Evolutionary conservation across 2,113 vertebrate genomes (phyloP), one percentile per base, ranked within the genome.

Genomic region (Ailurus styani): DNA sequence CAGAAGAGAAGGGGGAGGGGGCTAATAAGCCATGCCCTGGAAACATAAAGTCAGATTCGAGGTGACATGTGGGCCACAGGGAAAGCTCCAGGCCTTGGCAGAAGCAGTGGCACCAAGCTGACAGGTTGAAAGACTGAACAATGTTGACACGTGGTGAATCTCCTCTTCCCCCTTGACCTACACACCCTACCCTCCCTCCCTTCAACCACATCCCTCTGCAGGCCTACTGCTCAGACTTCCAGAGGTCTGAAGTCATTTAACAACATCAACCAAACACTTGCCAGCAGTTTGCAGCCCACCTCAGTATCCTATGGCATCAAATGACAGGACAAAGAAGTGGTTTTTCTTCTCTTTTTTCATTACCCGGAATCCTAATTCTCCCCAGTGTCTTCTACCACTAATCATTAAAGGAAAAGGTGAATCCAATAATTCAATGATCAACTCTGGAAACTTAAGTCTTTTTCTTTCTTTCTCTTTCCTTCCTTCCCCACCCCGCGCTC

Each of bases 61-160:
- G 97, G 95, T 98, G 99, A 98, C 98, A 97, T 89, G 62, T 96
- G 98, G 96, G 97, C 98, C 98, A 97, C 91, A 78, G 98, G 98
- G 97, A 97, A 97, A 97, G 97, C 98, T 97, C 87, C 89, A 73
- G 98, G 97, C 96, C 96, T 93, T 82, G 97, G 96, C 89, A 94
- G 84, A 97, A 92, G 95, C 89, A 84, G 96, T 60, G 93, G 92
- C 97, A 96, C 93, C 79, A 94, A 90, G 95, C 96, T 97, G 98
- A 98, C 98, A 97, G 83, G 90, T 79, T 86, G 92, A 93, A 91
- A 96, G 98, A 87, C 73, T 97, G 94, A 98, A 68, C 60, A 31
- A 25, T 96, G 96, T 89, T 97, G 98, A 98, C 98, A 95, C 0
- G 37, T 85, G 83, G 94, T 27, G 7, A 42, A 95, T 95, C 95